Base-by-base conservation (phyloP, 2,113 vertebrate species). In the Leptobrachium ailaonicum region DNA sequence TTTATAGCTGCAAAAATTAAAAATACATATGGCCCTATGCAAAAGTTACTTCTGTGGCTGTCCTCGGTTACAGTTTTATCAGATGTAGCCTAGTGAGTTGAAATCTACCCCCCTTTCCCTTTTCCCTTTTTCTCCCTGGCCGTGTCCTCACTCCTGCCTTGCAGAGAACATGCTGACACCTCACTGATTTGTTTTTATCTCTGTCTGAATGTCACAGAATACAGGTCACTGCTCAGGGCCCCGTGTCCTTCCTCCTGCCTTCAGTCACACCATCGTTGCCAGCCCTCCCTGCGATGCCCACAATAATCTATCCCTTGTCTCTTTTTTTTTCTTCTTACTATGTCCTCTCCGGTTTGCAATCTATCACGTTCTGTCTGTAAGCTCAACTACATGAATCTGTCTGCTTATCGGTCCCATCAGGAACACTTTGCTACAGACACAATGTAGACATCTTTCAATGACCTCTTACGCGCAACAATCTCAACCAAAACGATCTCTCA, bases 141-240 rank as follows among this genome's bases (percentile, higher is more conserved):
- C 47, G 20, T 71, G 68, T 77, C 7, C 68, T 62, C 77, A 71
- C 76, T 79, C 69, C 77, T 41, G 72, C 63, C 70, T 80, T 50
- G 14, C n/a, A 41, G 13, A 80, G 71, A 67, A 68, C 63, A 80
- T 74, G 45, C 71, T 74, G 78, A 80, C 78, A 80, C 71, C 78
- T 80, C 78, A 74, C 78, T 80, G 78, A 80, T 80, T 73, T 80
- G 78, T 80, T 80, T 79, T 80, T 73, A 80, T 74, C 78, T 74
- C 63, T 73, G 62, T 66, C 71, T 80, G 71, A 80, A 80, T 74
- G 78, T 80, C 78, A 68, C 42, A 60, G 63, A 68, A 63, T 68
- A 80, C 71, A 80, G 78, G 71, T 80, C 78, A 80, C 11, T 74
- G 71, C 78, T 80, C 78, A 80, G 71, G 71, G 78, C 71, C 78